Base-by-base conservation (phyloP, 2,797 vertebrate species). In the Leptatherina wallacei region DNA sequence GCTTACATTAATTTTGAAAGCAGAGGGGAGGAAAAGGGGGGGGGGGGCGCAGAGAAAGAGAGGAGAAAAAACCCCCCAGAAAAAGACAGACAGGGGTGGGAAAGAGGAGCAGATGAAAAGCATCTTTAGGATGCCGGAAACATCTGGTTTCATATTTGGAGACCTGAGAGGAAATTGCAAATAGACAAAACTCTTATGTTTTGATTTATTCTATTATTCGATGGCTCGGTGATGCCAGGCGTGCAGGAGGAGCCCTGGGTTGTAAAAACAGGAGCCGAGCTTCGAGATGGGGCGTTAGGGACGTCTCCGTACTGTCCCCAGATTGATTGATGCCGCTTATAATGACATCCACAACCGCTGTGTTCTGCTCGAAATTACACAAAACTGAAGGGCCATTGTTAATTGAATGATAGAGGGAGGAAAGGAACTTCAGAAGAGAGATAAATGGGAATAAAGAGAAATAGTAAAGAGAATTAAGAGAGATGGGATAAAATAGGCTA, bases 131-230 rank as follows among this genome's bases (percentile, higher is more conserved):
- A 95, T 94, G 95, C 94, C 93, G 75, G 95, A 96, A 97, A 98
- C 97, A 98, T 99, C 97, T 98, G 97, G 96, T 96, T 98, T 97
- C 94, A 95, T 96, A 96, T 97, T 89, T 83, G 88, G 49, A 94
- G 95, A 94, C 91, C 91, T 93, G 82, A 96, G 95, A 97, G 97
- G 96, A 97, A 98, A 98, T 98, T 98, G 95, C 96, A 95, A 89
- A 94, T 96, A 95, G 96, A 96, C 94, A 95, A 95, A 97, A 96
- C 95, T 96, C 95, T 96, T 96, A 92, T 96, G 96, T 96, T 98
- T 97, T 96, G 96, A 96, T 97, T 97, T 96, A 97, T 95, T 95
- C 95, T 95, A 96, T 96, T 96, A 96, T 96, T 95, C 92, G 94
- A 96, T 91, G 92, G 95, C 87, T 84, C 92, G 91, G 93, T 86